phyloP scores from a whole-genome alignment of 2,113 vertebrate species.

The Dipodomys merriami region DNA sequence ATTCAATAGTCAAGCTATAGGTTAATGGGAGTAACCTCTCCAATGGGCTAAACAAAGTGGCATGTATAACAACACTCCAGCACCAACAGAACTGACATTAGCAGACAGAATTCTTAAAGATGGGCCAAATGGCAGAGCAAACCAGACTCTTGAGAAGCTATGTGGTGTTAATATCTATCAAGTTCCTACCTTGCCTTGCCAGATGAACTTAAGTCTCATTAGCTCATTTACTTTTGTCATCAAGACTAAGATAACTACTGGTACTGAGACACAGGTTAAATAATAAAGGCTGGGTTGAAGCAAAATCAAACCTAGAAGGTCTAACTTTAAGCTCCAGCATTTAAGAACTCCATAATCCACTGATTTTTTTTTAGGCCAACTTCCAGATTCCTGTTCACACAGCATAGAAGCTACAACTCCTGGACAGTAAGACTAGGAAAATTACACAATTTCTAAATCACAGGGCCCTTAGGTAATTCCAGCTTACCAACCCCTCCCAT shows the following conservation, averaged over 20 bases:
- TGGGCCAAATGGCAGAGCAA: background rate
- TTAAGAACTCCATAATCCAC: background rate
- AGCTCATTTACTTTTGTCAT: conserved; percentile 21
- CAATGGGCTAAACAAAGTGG: conserved; percentile 31
- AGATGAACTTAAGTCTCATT: background rate
- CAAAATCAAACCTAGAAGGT: conserved; percentile 32
- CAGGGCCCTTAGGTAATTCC: no score
- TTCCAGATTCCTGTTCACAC: background rate
- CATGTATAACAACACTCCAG: background rate
- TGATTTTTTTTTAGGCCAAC: background rate
- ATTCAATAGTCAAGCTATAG: conserved; percentile 30
- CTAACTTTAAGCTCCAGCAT: background rate
- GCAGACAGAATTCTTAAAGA: conserved; percentile 27
- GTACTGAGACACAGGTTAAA: conserved; percentile 7
- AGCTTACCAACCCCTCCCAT: background rate
- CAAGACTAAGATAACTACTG: background rate
- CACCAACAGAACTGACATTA: background rate
- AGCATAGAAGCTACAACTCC: background rate
- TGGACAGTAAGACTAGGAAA: background rate
- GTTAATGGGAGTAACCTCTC: conserved; percentile 28
- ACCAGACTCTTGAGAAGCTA: background rate
- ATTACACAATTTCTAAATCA: background rate
- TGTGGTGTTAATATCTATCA: background rate
- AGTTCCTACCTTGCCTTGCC: background rate
- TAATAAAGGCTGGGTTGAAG: background rate